These are phyloP conservation scores for Noctua janthina DNA, from an alignment of 2,888 invertebrate genomes.

Conservation along the genomic window DNA sequence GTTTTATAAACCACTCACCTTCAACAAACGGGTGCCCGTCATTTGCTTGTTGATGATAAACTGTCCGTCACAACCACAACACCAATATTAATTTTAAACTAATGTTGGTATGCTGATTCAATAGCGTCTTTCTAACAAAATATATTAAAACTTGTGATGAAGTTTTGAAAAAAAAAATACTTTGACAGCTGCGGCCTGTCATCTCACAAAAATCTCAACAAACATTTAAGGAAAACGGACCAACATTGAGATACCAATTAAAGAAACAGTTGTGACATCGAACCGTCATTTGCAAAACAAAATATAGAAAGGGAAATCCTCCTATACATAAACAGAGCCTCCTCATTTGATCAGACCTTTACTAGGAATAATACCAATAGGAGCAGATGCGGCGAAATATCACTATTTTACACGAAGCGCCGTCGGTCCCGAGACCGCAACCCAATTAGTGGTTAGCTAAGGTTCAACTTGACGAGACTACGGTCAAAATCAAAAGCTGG, in stretches of 20 bases:
- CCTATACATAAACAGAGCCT: background rate
- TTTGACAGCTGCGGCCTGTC: background rate
- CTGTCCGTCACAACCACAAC: background rate
- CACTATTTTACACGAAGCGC: constrained; percentile 28
- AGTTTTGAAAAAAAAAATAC: background rate
- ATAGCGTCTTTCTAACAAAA: background rate
- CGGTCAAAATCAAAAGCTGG: constrained; percentile 24
- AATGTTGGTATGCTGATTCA: no score
- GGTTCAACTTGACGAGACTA: constrained; percentile 33
- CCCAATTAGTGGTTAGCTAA: constrained; percentile 46
- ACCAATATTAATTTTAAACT: background rate
- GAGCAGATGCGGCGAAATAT: constrained; percentile 30
- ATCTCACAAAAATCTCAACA: constrained; percentile 5
- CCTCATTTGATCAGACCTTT: constrained; percentile 14
- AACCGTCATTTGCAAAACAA: constrained; percentile 23
- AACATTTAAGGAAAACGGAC: constrained; percentile 26
- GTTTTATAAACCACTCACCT: no score
- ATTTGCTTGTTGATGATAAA: background rate
- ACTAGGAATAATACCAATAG: constrained; percentile 34
- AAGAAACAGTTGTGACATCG: constrained; percentile 22
- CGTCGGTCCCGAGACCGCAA: constrained; percentile 31
- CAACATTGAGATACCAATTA: constrained; percentile 32
- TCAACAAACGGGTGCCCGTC: no score
- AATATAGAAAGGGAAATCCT: constrained; percentile 13
- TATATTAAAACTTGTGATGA: background rate